These are phyloP conservation scores for Macquaria ambigua DNA, from an alignment of 2,113 vertebrate species.

Conservation along the genomic window DNA sequence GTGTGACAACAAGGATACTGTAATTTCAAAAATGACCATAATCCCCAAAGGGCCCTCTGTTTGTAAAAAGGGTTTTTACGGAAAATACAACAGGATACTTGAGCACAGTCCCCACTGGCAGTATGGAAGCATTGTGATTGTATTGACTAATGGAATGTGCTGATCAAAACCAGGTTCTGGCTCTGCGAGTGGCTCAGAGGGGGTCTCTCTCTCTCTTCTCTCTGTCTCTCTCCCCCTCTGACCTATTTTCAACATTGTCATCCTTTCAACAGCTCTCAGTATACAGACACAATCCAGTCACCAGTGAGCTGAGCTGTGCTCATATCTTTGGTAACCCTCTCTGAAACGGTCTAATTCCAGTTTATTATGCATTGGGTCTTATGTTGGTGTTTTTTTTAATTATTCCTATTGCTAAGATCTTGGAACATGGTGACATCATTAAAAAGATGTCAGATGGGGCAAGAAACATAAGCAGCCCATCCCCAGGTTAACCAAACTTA, in stretches of 20 bases:
- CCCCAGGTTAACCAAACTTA: not conserved
- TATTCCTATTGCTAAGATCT: not conserved
- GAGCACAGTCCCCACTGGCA: constrained; percentile 2
- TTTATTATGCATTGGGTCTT: not conserved
- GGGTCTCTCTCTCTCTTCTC: constrained; percentile 25
- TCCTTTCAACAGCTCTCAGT: constrained; percentile 11
- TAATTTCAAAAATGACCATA: constrained; percentile 28
- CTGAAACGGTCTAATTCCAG: not conserved
- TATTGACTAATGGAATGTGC: constrained; percentile 42
- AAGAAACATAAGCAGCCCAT: not conserved
- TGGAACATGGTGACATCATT: not conserved
- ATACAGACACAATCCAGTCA: constrained; percentile 22
- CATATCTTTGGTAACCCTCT: not conserved
- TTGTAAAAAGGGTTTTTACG: not conserved
- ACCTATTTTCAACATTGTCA: constrained; percentile 47
- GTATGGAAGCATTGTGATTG: constrained; percentile 37
- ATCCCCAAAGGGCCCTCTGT: not conserved
- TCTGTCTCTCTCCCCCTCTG: constrained; percentile 18
- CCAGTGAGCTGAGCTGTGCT: not conserved
- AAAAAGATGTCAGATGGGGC: not conserved
- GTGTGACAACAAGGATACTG: constrained; percentile 22
- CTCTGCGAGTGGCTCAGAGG: constrained; percentile 30
- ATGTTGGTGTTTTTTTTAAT: not conserved
- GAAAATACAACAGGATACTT: constrained; percentile 17
- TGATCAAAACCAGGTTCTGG: constrained; percentile 64